These are phyloP conservation scores for Euwallacea fornicatus DNA, from an alignment of 1,140 invertebrate genomes.

Conservation along the genomic window DNA sequence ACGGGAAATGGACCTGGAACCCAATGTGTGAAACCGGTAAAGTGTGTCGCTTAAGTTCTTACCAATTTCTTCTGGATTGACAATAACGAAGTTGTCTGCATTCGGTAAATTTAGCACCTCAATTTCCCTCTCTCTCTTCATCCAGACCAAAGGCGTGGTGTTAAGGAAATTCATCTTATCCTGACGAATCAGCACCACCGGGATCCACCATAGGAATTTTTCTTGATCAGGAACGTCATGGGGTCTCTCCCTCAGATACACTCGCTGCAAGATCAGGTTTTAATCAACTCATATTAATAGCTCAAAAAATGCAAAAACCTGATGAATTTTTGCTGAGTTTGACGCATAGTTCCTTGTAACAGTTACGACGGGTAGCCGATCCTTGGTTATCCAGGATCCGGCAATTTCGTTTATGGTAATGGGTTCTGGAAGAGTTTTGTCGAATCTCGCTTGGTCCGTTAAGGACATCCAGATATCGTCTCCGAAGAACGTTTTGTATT, in stretches of 20 bases:
- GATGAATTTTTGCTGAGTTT: constrained; percentile 63
- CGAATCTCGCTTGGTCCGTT: constrained; percentile 64
- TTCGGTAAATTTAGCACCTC: constrained; percentile 57
- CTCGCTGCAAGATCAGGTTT: constrained; percentile 56
- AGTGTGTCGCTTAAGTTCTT: constrained; percentile 4
- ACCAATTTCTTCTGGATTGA: constrained; percentile 82
- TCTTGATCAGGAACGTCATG: constrained; percentile 66
- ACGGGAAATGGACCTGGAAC: constrained; percentile 76
- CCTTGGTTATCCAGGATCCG: constrained; percentile 79
- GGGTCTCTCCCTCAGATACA: constrained; percentile 68
- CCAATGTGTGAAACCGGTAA: background rate
- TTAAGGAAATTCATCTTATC: constrained; percentile 61
- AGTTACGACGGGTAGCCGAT: constrained; percentile 77
- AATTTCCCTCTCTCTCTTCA: constrained; percentile 59
- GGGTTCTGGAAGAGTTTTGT: constrained; percentile 60
- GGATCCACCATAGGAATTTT: constrained; percentile 70
- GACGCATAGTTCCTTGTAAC: constrained; percentile 69
- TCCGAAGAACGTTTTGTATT: constrained; percentile 74
- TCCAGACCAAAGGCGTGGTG: constrained; percentile 60
- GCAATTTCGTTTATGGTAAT: constrained; percentile 69
- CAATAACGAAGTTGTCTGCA: constrained; percentile 66
- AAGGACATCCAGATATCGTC: constrained; percentile 81
- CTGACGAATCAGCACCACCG: constrained; percentile 62
- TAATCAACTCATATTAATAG: background rate
- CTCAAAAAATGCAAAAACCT: constrained; percentile 56